Evolutionary conservation across 2,888 invertebrate genomes (phyloP).

Genomic region (Gibbula magus): DNA sequence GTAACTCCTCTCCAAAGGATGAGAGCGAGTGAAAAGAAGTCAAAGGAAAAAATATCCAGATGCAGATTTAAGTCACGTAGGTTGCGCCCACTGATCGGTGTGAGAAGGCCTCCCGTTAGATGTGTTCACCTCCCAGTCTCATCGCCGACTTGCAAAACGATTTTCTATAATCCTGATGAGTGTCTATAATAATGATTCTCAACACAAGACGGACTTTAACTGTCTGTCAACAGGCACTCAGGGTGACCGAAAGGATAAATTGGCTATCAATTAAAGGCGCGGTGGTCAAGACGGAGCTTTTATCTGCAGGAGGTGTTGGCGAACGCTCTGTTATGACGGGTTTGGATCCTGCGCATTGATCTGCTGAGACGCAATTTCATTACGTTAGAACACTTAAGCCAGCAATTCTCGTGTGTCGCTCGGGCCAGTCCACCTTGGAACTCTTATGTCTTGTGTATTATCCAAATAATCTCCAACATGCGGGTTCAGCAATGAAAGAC

Average conservation of each 20-base stretch:
- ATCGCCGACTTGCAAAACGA: not conserved
- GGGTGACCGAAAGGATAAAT: slow-evolving; percentile 7
- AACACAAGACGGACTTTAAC: not conserved
- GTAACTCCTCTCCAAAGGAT: too few relatives aligned
- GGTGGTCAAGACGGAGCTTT: not conserved
- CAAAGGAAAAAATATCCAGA: not conserved
- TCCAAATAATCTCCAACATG: not conserved
- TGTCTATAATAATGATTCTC: not conserved
- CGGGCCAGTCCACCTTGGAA: not conserved
- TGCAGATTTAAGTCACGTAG: not conserved
- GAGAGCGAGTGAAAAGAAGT: too few relatives aligned
- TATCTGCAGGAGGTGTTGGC: not conserved
- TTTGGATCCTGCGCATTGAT: slow-evolving; percentile 14
- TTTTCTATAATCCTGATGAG: not conserved
- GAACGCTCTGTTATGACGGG: slow-evolving; percentile 12
- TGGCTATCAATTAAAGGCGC: not conserved
- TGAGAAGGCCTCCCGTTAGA: not conserved
- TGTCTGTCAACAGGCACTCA: slow-evolving; percentile 16
- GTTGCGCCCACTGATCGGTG: not conserved
- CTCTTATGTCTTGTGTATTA: not conserved
- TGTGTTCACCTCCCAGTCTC: not conserved
- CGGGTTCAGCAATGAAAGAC: not conserved
- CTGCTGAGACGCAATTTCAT: slow-evolving; percentile 16
- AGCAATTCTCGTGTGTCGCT: not conserved
- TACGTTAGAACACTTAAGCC: slow-evolving; percentile 9